phyloP scores from a whole-genome alignment of 2,888 invertebrate genomes.

The Orthosia gothica region DNA sequence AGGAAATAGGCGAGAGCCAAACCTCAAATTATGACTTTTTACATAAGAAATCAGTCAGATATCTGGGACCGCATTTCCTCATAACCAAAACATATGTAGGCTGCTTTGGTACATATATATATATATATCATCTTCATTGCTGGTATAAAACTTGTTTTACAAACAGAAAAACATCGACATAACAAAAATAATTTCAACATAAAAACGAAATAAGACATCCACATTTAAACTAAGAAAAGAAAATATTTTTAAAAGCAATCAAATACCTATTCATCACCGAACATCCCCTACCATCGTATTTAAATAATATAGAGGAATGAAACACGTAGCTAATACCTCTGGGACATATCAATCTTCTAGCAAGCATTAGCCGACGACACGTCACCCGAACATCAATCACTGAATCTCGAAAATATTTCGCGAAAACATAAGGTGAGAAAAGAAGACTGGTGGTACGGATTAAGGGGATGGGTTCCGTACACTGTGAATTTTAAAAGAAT shows the following conservation, averaged over 20 bases:
- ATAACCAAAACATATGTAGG: no score
- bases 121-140: no score
- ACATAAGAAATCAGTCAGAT: no score
- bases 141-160: no score
- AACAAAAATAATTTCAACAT: background rate
- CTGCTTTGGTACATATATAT: no score
- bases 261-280: constrained; percentile 68
- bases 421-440: constrained; percentile 80
- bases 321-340: constrained; percentile 69
- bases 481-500: background rate
- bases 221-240: constrained; percentile 21
- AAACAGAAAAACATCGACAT: background rate
- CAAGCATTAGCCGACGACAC: constrained; percentile 81
- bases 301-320: constrained; percentile 73
- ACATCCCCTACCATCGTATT: constrained; percentile 57
- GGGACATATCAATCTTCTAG: constrained; percentile 85
- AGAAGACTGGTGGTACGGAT: constrained; percentile 37
- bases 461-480: constrained; percentile 50
- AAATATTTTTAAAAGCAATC: constrained; percentile 55
- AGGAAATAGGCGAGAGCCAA: no score
- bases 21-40: no score
- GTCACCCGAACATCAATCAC: constrained; percentile 87
- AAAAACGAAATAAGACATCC: constrained; percentile 10
- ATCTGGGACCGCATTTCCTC: no score
- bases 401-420: constrained; percentile 78